A percentile compares a stretch with the other conserved stretches of the same genome.
phyloP scores from a whole-genome alignment of 1,140 invertebrate genomes.

The Sinella curviseta region DNA sequence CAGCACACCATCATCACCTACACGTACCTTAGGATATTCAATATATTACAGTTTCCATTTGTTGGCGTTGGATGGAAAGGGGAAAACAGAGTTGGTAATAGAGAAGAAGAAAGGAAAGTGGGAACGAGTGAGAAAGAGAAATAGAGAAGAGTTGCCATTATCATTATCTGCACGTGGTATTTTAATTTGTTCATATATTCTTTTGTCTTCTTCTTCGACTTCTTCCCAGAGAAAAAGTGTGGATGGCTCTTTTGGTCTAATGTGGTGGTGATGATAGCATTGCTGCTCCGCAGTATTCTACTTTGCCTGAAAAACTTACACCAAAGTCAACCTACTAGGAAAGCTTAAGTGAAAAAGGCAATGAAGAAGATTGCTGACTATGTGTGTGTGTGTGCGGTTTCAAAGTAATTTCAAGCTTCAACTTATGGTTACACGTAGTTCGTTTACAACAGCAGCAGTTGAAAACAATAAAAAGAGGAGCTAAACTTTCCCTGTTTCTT shows the following conservation, averaged over 20 bases:
- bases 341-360: slow-evolving; percentile 18
- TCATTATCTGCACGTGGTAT: slow-evolving; percentile 42
- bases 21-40: no score
- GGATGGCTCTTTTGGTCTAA: not conserved
- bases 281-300: not conserved
- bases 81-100: no score
- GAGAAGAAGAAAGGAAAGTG: not conserved
- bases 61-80: no score
- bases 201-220: slow-evolving; percentile 10
- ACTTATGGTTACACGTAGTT: not conserved
- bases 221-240: not conserved
- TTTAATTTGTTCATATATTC: slow-evolving; percentile 38
- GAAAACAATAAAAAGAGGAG: slow-evolving; percentile 8
- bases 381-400: not conserved
- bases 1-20: no score
- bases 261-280: not conserved
- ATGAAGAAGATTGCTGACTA: slow-evolving; percentile 1
- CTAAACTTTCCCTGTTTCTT: not conserved
- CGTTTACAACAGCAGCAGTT: not conserved
- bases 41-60: no score
- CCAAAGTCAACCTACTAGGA: not conserved
- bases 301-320: not conserved
- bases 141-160: slow-evolving; percentile 29
- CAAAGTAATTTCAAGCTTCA: slow-evolving; percentile 16
- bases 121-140: not conserved